A percentile compares a stretch with the other conserved stretches of the same genome.
Evolutionary conservation across 2,888 invertebrate species (phyloP).

Genomic region (Morinoia aosen): DNA sequence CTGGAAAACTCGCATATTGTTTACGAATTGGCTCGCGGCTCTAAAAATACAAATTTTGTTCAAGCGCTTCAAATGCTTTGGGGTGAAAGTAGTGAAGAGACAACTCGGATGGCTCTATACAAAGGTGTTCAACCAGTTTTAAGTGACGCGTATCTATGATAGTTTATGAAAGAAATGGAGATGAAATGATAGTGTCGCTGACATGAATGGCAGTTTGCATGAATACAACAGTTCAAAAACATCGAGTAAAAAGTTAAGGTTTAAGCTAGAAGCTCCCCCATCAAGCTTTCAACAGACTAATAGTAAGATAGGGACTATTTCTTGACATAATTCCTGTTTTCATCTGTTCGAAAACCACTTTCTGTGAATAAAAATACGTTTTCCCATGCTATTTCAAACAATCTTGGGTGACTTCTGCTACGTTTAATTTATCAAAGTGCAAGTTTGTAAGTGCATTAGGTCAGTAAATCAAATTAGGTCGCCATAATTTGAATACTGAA

Average conservation of each 20-base stretch:
- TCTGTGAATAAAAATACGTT: background rate
- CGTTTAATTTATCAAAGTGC: background rate
- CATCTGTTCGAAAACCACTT: background rate
- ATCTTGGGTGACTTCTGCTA: background rate
- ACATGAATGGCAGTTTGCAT: background rate
- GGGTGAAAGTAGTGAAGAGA: background rate
- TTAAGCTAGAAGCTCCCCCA: background rate
- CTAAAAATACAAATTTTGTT: background rate
- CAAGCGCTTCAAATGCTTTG: background rate
- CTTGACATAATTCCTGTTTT: background rate
- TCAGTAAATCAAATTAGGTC: constrained; percentile 38
- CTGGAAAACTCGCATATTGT: background rate
- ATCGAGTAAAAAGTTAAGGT: too few relatives aligned
- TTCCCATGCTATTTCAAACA: background rate
- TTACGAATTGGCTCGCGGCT: background rate
- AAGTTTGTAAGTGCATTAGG: background rate
- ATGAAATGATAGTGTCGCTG: background rate
- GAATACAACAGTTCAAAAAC: background rate
- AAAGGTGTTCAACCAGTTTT: background rate
- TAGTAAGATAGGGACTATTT: background rate
- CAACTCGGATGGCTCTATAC: background rate
- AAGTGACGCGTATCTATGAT: background rate
- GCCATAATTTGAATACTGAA: constrained; percentile 34
- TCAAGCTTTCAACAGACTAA: background rate
- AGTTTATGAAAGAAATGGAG: background rate